Base-by-base conservation (phyloP, 2,888 invertebrate species). In the Melinopterus prodromus region DNA sequence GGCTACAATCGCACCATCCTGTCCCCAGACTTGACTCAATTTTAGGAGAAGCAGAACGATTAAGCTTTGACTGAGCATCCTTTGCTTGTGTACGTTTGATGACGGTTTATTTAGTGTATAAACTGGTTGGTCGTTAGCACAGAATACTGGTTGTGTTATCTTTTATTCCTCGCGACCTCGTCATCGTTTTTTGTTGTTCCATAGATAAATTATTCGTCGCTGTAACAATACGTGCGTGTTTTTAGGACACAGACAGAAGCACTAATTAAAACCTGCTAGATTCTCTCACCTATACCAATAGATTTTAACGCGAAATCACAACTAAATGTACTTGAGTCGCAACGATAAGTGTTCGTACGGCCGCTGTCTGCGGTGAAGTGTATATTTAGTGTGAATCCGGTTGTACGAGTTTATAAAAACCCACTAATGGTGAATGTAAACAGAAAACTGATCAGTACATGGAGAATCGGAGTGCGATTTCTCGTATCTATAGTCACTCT, bases 351-450 rank as follows among this genome's bases (percentile, higher is more conserved):
- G 53, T 12, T 53, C 53, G 53, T 53, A 12, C 53, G 53, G 53
- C 12, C 53, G 12, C 53, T 9, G 53, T 53, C 53, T 53, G 53
- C 12, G 53, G 53, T 53, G 53, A 53, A 53, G 53, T 53, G 26
- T 26, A 26, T 26, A 26, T 26, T 53, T 53, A 53, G 53, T 12
- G 53, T 53, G 53, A 53, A 74, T 74, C 74, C 74, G 74, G 74
- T 74, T 74, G 37, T 36, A 74, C 74, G 37, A 74, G 26, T 74
- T 74, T n/a, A 37, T 35, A n/a, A 74, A 74, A 74, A 26, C 35
- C 71, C 74, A 35, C 74, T 74, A 74, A 74, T 74, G 37, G 37
- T 74, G 36, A 37, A 74, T 74, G 37, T 16, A 74, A 74, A 74
- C 37, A 37, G 37, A n/a, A 9, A n/a, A 36, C 74, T 35, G 35